A percentile compares a stretch with the other conserved stretches of the same genome.
phyloP scores from a whole-genome alignment of 2,888 invertebrate species.

The Agonopterix heracliana region DNA sequence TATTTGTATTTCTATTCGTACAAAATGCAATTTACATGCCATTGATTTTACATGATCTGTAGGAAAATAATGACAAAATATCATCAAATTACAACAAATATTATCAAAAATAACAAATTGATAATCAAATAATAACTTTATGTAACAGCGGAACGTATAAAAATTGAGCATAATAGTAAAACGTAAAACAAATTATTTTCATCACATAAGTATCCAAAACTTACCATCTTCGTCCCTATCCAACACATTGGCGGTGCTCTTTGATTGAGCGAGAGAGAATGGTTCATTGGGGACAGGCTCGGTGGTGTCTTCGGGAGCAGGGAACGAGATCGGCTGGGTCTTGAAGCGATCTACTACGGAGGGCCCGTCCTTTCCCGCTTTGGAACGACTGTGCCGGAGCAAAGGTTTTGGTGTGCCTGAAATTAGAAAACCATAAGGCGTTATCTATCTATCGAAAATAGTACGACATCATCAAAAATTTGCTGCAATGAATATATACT shows the following conservation, averaged over 20 bases:
- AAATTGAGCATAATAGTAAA: not conserved
- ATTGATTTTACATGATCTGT: conserved; percentile 13
- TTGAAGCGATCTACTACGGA: conserved; percentile 74
- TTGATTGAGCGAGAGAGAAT: conserved; percentile 53
- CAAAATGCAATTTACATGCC: conserved; percentile 59
- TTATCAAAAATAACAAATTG: not conserved
- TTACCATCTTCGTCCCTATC: conserved; percentile 74
- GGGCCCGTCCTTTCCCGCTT: conserved; percentile 50
- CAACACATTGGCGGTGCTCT: conserved; percentile 63
- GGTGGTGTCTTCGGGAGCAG: conserved; percentile 30
- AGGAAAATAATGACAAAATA: conserved; percentile 12
- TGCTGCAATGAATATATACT: too few species aligned
- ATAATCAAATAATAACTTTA: not conserved
- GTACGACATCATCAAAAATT: too few species aligned
- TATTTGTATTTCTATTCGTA: conserved; percentile 21
- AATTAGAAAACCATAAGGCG: conserved; percentile 22
- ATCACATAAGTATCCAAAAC: conserved; percentile 15
- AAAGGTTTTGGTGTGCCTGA: conserved; percentile 68
- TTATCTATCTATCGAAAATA: too few species aligned
- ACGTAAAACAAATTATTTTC: not conserved
- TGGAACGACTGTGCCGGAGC: conserved; percentile 66
- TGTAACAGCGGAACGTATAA: not conserved
- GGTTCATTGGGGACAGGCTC: conserved; percentile 26
- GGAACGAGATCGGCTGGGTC: conserved; percentile 84
- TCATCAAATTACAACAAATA: not conserved